Conservation (phyloP, 2,797 vertebrate genomes). For the Neosalanx taihuensis region DNA sequence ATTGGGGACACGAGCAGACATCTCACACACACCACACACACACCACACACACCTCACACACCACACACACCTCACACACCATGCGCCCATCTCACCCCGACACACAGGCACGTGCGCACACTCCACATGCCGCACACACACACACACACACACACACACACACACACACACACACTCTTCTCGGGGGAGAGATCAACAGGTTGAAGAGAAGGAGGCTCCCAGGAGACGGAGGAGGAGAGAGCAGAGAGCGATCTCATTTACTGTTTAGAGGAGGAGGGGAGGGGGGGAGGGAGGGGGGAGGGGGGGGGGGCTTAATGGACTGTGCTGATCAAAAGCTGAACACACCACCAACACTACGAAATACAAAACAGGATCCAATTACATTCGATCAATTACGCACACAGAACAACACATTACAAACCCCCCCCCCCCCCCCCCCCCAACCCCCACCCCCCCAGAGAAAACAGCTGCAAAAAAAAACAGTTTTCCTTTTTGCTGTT, state of each 20-base stretch:
- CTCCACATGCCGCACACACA: background rate
- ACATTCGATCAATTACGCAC: background rate
- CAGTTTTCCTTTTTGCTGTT: background rate
- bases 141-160: conserved; percentile 1
- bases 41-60: too few relatives aligned
- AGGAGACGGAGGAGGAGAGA: background rate
- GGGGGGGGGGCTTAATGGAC: background rate
- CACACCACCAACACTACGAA: background rate
- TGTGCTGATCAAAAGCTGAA: background rate
- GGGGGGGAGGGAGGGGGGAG: too few relatives aligned
- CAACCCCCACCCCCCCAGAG: too few relatives aligned
- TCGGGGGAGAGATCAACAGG: background rate
- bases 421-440: too few relatives aligned
- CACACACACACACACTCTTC: background rate
- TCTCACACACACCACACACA: too few relatives aligned
- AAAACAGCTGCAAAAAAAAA: background rate
- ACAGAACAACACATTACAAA: background rate
- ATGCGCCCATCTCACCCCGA: too few relatives aligned
- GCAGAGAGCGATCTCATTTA: background rate
- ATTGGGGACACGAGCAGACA: background rate
- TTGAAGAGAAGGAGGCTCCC: background rate
- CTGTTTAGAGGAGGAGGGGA: too few relatives aligned
- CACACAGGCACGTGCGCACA: background rate
- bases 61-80: too few relatives aligned
- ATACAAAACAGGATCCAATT: background rate